Base-by-base conservation (phyloP, 1,140 invertebrate genomes). In the Heterodera schachtii region DNA sequence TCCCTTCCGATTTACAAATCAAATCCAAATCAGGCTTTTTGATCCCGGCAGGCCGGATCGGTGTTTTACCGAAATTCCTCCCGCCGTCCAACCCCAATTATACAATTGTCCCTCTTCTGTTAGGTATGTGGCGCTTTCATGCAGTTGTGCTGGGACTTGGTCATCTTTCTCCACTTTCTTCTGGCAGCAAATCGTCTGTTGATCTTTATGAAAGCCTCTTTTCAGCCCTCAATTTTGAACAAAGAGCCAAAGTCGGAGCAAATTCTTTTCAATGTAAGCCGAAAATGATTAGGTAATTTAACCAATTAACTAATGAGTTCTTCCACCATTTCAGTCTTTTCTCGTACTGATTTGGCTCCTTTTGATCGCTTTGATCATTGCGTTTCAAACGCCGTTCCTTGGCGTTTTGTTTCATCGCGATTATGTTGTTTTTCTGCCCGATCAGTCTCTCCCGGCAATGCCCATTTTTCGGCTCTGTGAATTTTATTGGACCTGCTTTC, bases 81-180 rank as follows among this genome's bases (percentile, higher is more conserved):
- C 31, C 31, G 31, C 31, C 31, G 31, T 31, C 31, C 0, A 31
- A 31, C 31, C 31, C 31, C 31, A 31, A 31, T 31, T 31, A 31
- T 0, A 31, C 31, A 0, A 31, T 31, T 31, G 0, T 31, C 31
- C 31, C 31, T 31, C 57, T 64, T 60, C 57, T 64, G 31, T 19
- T 4, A 71, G 69, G 13, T 71, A 31, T 71, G 69, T 46, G 69
- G 69, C 5, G 69, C 69, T 11, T 11, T 71, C 31, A 71, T 71
- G 69, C 69, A 71, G 9, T n/a, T 71, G 41, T 71, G 31, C 9
- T 71, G 69, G 69, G 69, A 71, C 44, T 4, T 71, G 69, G 69
- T 71, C 9, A 71, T 71, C n/a, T 46, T 71, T 11, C 69, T 13
- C 19, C 69, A 71, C 19, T 41, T 71, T 41, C 69, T 71, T 41